Evolutionary conservation across 2,113 vertebrate genomes (phyloP).

Genomic region (Chionis minor): DNA sequence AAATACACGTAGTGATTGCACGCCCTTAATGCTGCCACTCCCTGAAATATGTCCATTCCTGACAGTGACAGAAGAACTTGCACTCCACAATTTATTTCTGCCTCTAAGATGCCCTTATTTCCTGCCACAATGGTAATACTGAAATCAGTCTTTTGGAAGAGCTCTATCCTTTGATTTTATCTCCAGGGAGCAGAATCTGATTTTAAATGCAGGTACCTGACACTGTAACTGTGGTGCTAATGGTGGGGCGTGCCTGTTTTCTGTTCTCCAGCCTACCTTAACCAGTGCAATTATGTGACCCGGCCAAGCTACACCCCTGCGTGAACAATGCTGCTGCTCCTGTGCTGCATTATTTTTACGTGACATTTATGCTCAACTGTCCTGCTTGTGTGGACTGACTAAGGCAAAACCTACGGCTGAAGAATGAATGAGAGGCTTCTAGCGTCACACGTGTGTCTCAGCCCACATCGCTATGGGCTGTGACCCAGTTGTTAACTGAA

Average conservation of each 20-base stretch:
- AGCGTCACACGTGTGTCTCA: neutral
- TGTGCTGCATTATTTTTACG: neutral
- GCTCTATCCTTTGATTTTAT: neutral
- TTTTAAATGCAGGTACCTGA: neutral
- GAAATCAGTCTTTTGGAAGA: neutral
- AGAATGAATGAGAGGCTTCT: neutral
- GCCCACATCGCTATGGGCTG: neutral
- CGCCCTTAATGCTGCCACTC: neutral
- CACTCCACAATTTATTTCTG: neutral
- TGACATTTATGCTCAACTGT: neutral
- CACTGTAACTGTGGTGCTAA: neutral
- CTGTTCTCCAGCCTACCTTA: neutral
- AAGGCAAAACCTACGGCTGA: neutral
- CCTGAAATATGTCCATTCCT: neutral
- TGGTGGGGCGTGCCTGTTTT: conserved; percentile 29
- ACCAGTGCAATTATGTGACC: neutral
- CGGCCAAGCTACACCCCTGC: neutral
- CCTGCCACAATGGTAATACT: neutral
- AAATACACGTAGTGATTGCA: neutral
- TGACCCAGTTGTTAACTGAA: neutral
- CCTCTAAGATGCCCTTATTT: neutral
- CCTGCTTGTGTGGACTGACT: neutral
- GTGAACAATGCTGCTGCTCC: conserved; percentile 31
- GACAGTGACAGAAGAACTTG: neutral
- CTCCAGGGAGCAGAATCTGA: neutral